These are phyloP conservation scores for Trichonephila inaurata DNA, from an alignment of 1,140 invertebrate species.

Conservation along the genomic window DNA sequence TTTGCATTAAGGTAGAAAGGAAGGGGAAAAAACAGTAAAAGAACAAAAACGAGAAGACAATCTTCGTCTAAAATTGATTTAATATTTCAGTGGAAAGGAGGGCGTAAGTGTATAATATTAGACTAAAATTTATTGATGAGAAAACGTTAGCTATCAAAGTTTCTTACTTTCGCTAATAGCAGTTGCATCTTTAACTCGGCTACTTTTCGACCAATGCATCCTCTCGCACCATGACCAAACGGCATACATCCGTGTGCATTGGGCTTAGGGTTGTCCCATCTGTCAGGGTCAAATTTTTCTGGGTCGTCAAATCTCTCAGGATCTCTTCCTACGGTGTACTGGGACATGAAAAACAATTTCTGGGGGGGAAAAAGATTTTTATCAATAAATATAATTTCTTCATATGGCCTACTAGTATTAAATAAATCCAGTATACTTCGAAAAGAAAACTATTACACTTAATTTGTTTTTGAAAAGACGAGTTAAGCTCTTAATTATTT, in stretches of 20 bases:
- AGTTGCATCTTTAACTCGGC: conserved; percentile 88
- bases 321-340: conserved; percentile 90
- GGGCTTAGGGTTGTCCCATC: conserved; percentile 84
- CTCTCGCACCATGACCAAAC: conserved; percentile 90
- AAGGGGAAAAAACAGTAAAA: background rate
- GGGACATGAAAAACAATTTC: conserved; percentile 89
- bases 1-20: background rate
- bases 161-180: conserved; percentile 82
- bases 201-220: conserved; percentile 90
- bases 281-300: conserved; percentile 86
- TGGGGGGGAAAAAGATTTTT: conserved; percentile 80
- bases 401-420: too few species aligned
- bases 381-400: too few species aligned
- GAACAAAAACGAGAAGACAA: too few species aligned
- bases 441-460: too few species aligned
- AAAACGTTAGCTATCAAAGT: background rate
- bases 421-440: too few species aligned
- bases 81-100: too few species aligned
- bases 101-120: too few species aligned
- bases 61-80: too few species aligned
- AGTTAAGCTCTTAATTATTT: too few species aligned
- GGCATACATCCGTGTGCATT: conserved; percentile 88
- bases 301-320: conserved; percentile 86
- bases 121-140: background rate
- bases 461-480: too few species aligned